Percentiles rank a stretch among this genome's conserved stretches.
phyloP scores from a whole-genome alignment of 2,113 vertebrate genomes.

The Shinisaurus crocodilurus region DNA sequence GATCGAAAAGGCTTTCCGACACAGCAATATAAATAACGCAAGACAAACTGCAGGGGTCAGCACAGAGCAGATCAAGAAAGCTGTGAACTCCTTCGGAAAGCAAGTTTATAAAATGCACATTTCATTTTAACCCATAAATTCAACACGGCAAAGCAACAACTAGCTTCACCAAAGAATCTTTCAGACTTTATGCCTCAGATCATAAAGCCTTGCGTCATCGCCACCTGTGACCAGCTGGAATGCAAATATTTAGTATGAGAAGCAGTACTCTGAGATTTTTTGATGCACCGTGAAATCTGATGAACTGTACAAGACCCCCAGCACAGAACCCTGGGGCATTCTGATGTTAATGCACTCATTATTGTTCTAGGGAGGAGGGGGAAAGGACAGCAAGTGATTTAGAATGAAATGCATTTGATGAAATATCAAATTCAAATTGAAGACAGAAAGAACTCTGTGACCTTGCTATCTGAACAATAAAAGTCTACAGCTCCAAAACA shows the following conservation, averaged over 20 bases:
- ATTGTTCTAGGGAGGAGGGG: not conserved
- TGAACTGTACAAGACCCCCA: conserved; percentile 7
- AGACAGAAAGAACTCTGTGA: not conserved
- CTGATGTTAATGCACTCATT: not conserved
- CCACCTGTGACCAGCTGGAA: conserved; percentile 17
- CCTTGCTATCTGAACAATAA: no score
- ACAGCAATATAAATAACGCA: conserved; percentile 42
- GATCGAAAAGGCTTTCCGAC: not conserved
- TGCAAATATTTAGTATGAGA: not conserved
- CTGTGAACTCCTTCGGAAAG: conserved; percentile 26
- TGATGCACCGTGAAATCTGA: conserved; percentile 9
- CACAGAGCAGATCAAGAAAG: conserved; percentile 42
- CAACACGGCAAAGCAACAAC: conserved; percentile 6
- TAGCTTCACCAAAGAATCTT: not conserved
- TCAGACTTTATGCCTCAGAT: not conserved
- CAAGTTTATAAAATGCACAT: not conserved
- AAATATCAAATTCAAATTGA: not conserved
- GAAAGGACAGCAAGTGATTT: not conserved
- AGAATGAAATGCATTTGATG: not conserved
- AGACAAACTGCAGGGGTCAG: conserved; percentile 47
- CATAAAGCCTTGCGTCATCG: not conserved
- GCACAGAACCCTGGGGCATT: conserved; percentile 1
- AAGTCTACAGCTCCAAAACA: not conserved
- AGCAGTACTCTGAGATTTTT: conserved; percentile 14
- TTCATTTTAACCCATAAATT: conserved; percentile 25